phyloP scores from a whole-genome alignment of 1,140 invertebrate species.

The Drosophila nikananu region DNA sequence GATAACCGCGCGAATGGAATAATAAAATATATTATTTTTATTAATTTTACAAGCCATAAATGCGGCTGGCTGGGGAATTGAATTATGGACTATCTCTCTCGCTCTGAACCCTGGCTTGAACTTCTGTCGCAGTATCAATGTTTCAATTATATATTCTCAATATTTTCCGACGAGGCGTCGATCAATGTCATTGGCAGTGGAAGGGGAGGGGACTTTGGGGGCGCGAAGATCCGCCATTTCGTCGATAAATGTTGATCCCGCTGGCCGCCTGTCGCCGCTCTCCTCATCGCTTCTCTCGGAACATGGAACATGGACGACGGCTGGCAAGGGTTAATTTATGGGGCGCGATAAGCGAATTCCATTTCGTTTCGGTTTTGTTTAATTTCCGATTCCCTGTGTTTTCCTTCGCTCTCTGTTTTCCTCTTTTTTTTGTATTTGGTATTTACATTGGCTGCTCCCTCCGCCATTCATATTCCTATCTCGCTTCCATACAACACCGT shows the following conservation, averaged over 20 bases:
- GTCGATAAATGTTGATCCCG: slow-evolving; percentile 33
- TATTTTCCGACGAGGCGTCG: background rate
- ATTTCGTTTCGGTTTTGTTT: slow-evolving; percentile 83
- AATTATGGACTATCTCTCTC: slow-evolving; percentile 23
- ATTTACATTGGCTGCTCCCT: slow-evolving; percentile 62
- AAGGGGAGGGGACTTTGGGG: slow-evolving; percentile 1
- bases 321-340: slow-evolving; percentile 82
- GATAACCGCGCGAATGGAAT: slow-evolving; percentile 46
- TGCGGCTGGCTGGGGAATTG: slow-evolving; percentile 38
- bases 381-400: slow-evolving; percentile 79
- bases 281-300: slow-evolving; percentile 3
- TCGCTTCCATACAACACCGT: slow-evolving; percentile 64
- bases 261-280: slow-evolving; percentile 2
- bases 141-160: slow-evolving; percentile 31
- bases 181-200: slow-evolving; percentile 44
- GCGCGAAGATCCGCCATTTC: slow-evolving; percentile 44
- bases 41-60: slow-evolving; percentile 77
- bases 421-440: slow-evolving; percentile 50
- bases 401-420: slow-evolving; percentile 56
- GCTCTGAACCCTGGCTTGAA: slow-evolving; percentile 17
- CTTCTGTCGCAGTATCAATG: slow-evolving; percentile 30
- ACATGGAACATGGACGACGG: slow-evolving; percentile 56
- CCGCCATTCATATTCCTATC: slow-evolving; percentile 16
- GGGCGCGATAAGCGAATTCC: slow-evolving; percentile 83
- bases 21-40: slow-evolving; percentile 79